phyloP scores from a whole-genome alignment of 2,797 vertebrate genomes.

The Lepilemur septentrionalis region DNA sequence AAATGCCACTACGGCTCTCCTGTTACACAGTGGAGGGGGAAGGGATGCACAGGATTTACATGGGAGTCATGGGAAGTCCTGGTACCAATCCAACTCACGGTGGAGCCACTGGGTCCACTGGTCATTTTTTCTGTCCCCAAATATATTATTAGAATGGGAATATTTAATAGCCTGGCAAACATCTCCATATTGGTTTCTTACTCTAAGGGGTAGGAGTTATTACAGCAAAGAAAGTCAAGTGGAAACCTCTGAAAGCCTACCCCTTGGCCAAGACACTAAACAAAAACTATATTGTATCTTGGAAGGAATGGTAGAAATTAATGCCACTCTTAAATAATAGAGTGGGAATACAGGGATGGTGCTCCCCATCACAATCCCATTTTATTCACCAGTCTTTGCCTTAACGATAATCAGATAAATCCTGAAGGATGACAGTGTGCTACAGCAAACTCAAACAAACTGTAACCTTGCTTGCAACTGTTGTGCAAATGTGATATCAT shows the following conservation, averaged over 20 bases:
- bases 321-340: not conserved
- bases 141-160: not conserved
- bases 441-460: not conserved
- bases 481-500: not conserved
- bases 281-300: not conserved
- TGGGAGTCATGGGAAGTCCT: not conserved
- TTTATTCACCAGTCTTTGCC: not conserved
- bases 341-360: not conserved
- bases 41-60: not conserved
- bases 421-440: not conserved
- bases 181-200: not conserved
- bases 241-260: not conserved
- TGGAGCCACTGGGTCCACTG: not conserved
- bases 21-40: not conserved
- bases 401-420: not conserved
- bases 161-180: not conserved
- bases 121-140: not conserved
- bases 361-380: not conserved
- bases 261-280: not conserved
- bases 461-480: not conserved
- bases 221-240: not conserved
- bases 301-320: not conserved
- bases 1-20: not conserved
- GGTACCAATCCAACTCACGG: not conserved
- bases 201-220: not conserved